Percentiles rank a stretch among this genome's conserved stretches.
phyloP scores from a whole-genome alignment of 2,797 vertebrate genomes.

The Myripristis jacobus region DNA sequence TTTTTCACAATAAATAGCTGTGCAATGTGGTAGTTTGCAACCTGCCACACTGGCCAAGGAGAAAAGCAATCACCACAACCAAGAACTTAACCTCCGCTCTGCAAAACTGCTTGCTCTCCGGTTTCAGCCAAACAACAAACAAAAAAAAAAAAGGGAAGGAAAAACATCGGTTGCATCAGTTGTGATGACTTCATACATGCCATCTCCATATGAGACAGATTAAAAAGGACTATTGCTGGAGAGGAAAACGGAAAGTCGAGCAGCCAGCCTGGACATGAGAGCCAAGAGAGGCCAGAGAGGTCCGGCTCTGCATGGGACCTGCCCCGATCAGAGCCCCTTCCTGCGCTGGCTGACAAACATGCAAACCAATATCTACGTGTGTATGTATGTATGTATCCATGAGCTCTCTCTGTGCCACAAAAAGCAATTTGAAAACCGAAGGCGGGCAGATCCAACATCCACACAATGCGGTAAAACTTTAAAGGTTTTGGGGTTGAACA shows the following conservation, averaged over 20 bases:
- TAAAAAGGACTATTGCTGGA: conserved; percentile 57
- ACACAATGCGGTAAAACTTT: background rate
- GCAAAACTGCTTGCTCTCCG: conserved; percentile 28
- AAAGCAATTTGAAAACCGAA: background rate
- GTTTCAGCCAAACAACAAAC: conserved; percentile 51
- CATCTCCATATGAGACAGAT: conserved; percentile 67
- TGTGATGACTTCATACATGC: conserved; percentile 59
- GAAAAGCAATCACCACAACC: conserved; percentile 62
- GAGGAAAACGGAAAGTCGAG: conserved; percentile 50
- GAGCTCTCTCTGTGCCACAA: background rate
- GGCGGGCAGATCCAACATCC: background rate
- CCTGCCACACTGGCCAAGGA: conserved; percentile 32
- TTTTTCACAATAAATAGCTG: conserved; percentile 39
- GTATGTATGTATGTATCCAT: background rate
- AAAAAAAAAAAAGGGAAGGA: conserved; percentile 31
- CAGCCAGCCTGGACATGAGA: conserved; percentile 43
- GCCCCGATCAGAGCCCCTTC: conserved; percentile 10
- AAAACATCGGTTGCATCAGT: conserved; percentile 54
- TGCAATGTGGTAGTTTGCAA: conserved; percentile 4
- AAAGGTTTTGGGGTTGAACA: background rate
- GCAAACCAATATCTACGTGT: background rate
- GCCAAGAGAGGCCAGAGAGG: conserved; percentile 47
- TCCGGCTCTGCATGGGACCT: conserved; percentile 19
- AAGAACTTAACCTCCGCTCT: conserved; percentile 25
- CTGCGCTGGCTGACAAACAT: background rate